phyloP scores from a whole-genome alignment of 2,888 invertebrate species.

The Bembecia ichneumoniformis region DNA sequence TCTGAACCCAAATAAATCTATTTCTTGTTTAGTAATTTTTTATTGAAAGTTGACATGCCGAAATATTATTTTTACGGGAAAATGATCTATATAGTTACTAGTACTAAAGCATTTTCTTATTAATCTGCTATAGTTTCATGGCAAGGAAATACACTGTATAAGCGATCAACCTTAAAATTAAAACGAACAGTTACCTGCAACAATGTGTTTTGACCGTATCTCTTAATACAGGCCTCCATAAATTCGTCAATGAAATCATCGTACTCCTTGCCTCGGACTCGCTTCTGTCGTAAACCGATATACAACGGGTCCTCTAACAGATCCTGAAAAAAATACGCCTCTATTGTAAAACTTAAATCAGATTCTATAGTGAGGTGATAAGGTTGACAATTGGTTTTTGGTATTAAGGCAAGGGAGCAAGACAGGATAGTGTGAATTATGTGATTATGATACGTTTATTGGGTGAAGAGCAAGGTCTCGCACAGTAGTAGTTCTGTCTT shows the following conservation, averaged over 20 bases:
- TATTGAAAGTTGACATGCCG: not conserved
- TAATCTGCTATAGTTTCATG: too few species aligned
- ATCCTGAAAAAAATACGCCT: slow-evolving; percentile 62
- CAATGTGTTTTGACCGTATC: slow-evolving; percentile 89
- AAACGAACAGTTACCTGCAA: slow-evolving; percentile 70
- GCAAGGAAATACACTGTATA: too few species aligned
- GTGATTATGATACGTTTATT: not conserved
- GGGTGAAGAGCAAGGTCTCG: not conserved
- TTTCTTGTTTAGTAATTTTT: not conserved
- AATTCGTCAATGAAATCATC: slow-evolving; percentile 97
- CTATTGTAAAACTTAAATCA: too few species aligned
- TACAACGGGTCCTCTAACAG: slow-evolving; percentile 94
- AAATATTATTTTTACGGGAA: not conserved
- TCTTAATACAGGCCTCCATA: slow-evolving; percentile 91
- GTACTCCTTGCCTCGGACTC: slow-evolving; percentile 88
- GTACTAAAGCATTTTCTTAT: too few species aligned
- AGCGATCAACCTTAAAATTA: not conserved
- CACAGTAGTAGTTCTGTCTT: not conserved
- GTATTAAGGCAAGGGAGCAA: not conserved
- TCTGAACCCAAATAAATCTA: too few species aligned
- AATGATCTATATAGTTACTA: too few species aligned
- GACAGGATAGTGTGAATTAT: not conserved
- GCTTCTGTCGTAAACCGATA: slow-evolving; percentile 89
- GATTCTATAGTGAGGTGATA: not conserved
- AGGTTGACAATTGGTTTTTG: not conserved